Evolutionary conservation across 2,797 vertebrate genomes (phyloP).

Genomic region (Darevskia mixta): DNA sequence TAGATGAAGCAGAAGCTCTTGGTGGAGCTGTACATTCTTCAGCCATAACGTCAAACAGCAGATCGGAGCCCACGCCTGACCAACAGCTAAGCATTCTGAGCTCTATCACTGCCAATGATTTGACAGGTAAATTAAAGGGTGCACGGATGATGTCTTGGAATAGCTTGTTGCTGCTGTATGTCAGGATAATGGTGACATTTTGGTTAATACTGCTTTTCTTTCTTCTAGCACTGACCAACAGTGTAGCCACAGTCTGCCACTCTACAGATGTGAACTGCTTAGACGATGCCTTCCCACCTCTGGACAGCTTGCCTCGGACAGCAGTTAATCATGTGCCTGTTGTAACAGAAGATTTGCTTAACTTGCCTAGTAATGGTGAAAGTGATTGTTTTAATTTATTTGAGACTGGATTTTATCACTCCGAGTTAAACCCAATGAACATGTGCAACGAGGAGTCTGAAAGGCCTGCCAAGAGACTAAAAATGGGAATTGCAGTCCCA

Average conservation of each 20-base stretch:
- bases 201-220: constrained; percentile 39
- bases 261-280: constrained; percentile 88
- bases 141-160: neutral
- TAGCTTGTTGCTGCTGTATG: neutral
- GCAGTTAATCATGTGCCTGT: constrained; percentile 88
- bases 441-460: constrained; percentile 93
- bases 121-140: constrained; percentile 85
- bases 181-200: neutral
- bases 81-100: constrained; percentile 94
- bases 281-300: constrained; percentile 88
- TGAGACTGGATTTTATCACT: constrained; percentile 95
- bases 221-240: constrained; percentile 90
- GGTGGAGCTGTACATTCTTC: constrained; percentile 89
- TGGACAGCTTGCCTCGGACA: constrained; percentile 90
- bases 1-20: constrained; percentile 95
- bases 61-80: constrained; percentile 89
- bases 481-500: constrained; percentile 90
- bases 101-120: constrained; percentile 96
- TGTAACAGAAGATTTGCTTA: constrained; percentile 88
- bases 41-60: constrained; percentile 85
- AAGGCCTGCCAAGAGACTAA: constrained; percentile 93
- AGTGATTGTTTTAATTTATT: constrained; percentile 95
- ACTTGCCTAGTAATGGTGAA: constrained; percentile 89
- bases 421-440: constrained; percentile 88
- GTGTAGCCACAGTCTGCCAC: constrained; percentile 91